Conservation (phyloP, 1,140 invertebrate species). For the Berghia stephanieae region DNA sequence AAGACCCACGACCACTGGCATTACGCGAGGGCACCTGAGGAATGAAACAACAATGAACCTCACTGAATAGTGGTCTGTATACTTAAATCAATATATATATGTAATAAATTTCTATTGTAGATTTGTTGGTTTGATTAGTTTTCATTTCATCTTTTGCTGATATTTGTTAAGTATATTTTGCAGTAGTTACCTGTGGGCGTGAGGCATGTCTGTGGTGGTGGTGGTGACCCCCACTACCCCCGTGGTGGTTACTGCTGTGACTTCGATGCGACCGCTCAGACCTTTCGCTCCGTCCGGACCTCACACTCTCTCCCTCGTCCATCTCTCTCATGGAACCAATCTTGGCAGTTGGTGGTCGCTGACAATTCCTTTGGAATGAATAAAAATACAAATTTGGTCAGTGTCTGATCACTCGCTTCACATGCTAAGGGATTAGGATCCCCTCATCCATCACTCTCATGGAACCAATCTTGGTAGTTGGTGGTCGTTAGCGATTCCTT, state of each 20-base stretch:
- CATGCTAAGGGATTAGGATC: no score
- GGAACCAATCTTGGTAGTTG: no score
- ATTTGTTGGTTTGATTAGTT: no score
- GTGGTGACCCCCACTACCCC: constrained; percentile 31
- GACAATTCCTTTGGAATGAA: no score
- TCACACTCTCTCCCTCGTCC: constrained; percentile 63
- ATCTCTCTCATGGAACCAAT: no score
- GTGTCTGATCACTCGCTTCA: no score
- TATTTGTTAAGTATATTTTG: no score
- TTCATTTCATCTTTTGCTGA: no score
- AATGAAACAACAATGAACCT: background rate
- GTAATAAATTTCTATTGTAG: constrained; percentile 3
- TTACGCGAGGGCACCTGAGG: constrained; percentile 31
- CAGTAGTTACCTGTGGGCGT: constrained; percentile 39
- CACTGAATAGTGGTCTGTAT: background rate
- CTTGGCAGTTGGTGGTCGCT: no score
- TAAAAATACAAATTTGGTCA: no score
- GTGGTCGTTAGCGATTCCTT: no score
- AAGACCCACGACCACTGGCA: constrained; percentile 41
- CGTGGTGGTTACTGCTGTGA: constrained; percentile 48
- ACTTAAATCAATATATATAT: background rate
- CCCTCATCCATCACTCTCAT: no score
- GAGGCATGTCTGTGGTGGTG: constrained; percentile 32
- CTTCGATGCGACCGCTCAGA: constrained; percentile 63
- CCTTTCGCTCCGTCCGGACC: constrained; percentile 63